Conservation (phyloP, 2,797 vertebrate genomes). For the Hylomyscus alleni region DNA sequence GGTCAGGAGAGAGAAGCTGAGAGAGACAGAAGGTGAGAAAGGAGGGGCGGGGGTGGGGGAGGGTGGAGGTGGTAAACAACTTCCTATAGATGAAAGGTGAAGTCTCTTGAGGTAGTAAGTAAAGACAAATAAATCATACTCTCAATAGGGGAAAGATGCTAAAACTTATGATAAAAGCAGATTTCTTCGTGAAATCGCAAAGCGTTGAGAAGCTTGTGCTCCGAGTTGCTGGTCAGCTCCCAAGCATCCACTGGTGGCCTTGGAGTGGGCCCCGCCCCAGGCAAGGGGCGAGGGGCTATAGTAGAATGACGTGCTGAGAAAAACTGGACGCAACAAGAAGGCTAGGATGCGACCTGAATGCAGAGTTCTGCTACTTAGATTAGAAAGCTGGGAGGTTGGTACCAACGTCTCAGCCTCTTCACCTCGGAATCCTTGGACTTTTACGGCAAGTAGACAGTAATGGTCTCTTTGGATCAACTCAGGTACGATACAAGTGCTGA, state of each 20-base stretch:
- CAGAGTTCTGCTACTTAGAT: background rate
- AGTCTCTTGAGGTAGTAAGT: background rate
- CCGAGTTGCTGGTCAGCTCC: background rate
- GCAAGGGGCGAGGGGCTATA: background rate
- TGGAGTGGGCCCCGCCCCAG: no score
- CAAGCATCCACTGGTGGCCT: background rate
- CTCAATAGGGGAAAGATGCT: background rate
- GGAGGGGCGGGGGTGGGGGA: no score
- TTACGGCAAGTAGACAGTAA: background rate
- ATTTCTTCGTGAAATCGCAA: background rate
- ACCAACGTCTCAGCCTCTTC: background rate
- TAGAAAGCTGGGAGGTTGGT: background rate
- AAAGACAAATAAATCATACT: slow-evolving; percentile 1
- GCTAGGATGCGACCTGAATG: background rate
- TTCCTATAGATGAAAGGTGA: background rate
- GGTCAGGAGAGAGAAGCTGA: background rate
- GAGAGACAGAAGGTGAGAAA: no score
- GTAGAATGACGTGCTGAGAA: background rate
- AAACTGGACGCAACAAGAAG: slow-evolving; percentile 5
- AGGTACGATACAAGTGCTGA: background rate
- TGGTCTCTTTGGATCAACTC: background rate
- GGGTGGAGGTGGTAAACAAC: background rate
- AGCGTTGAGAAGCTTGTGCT: background rate
- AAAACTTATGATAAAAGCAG: background rate
- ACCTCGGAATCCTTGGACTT: background rate